These are phyloP conservation scores for Atethmia centrago DNA, from an alignment of 2,888 invertebrate species.

Conservation along the genomic window DNA sequence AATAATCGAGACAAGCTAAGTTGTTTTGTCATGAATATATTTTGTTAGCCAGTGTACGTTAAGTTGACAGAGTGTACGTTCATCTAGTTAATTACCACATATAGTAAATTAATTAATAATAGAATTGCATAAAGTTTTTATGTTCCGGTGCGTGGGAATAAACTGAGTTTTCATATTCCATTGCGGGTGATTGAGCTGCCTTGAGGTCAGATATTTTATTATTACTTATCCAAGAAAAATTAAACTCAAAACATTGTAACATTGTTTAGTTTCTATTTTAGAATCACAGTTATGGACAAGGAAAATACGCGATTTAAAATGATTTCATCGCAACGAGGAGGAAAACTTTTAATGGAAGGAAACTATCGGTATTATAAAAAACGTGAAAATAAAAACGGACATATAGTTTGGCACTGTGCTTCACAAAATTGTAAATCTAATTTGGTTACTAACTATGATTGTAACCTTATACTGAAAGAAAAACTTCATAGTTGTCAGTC, in stretches of 20 bases:
- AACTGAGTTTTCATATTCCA: constrained; percentile 26
- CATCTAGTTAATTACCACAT: not conserved
- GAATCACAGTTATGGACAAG: constrained; percentile 21
- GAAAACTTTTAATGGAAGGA: constrained; percentile 35
- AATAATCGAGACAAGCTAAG: constrained; percentile 15
- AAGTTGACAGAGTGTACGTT: constrained; percentile 7
- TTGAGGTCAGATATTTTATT: constrained; percentile 34
- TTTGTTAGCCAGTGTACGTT: constrained; percentile 11
- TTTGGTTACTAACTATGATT: constrained; percentile 11
- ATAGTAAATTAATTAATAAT: constrained; percentile 1
- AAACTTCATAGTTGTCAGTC: constrained; percentile 29
- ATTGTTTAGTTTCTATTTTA: constrained; percentile 5
- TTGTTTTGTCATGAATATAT: constrained; percentile 18
- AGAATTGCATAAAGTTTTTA: constrained; percentile 14
- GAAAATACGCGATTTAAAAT: constrained; percentile 36
- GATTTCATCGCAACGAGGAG: constrained; percentile 39
- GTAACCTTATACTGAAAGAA: constrained; percentile 18
- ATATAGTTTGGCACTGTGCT: constrained; percentile 31
- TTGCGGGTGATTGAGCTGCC: constrained; percentile 33
- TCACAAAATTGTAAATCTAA: constrained; percentile 26
- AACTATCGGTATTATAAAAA: constrained; percentile 42
- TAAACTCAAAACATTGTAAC: constrained; percentile 26
- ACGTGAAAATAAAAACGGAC: constrained; percentile 42
- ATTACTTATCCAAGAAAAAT: too few relatives aligned
- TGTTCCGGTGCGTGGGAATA: constrained; percentile 1